Evolutionary conservation across 2,113 vertebrate genomes (phyloP).

Genomic region (Tenebrosternarchus preto): DNA sequence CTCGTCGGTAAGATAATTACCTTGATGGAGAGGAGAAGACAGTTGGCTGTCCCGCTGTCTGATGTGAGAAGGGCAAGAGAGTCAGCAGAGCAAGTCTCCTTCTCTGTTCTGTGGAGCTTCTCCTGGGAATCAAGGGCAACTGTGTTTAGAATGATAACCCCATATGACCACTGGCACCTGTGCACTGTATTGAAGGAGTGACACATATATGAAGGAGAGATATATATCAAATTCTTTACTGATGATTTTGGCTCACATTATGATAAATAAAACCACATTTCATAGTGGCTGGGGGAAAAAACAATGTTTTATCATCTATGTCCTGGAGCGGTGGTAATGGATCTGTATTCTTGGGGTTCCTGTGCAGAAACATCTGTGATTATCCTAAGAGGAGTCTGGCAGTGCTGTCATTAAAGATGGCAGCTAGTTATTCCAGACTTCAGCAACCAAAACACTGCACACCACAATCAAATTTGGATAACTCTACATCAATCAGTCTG

Average conservation of each 20-base stretch:
- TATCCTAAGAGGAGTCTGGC: conserved; percentile 24
- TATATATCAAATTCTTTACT: not conserved
- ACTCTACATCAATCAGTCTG: not conserved
- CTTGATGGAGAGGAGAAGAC: conserved; percentile 5
- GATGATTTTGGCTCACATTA: not conserved
- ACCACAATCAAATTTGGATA: conserved; percentile 12
- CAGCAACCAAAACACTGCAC: conserved; percentile 17
- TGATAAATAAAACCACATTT: too few relatives aligned
- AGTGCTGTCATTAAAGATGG: conserved; percentile 43
- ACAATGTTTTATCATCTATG: not conserved
- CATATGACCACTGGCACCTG: not conserved
- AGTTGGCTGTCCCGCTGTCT: not conserved
- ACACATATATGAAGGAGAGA: not conserved
- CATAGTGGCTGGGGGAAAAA: not conserved
- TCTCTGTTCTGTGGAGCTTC: not conserved
- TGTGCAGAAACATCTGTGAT: conserved; percentile 27
- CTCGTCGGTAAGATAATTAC: conserved; percentile 34
- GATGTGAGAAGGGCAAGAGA: conserved; percentile 23
- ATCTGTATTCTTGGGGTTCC: conserved; percentile 2
- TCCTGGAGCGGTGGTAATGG: conserved; percentile 13
- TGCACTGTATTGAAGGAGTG: not conserved
- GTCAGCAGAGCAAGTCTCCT: not conserved
- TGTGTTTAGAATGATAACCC: not conserved
- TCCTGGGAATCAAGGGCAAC: not conserved
- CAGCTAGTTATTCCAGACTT: conserved; percentile 49